These are phyloP conservation scores for Rhizomys pruinosus DNA, from an alignment of 2,113 vertebrate species.

Conservation along the genomic window DNA sequence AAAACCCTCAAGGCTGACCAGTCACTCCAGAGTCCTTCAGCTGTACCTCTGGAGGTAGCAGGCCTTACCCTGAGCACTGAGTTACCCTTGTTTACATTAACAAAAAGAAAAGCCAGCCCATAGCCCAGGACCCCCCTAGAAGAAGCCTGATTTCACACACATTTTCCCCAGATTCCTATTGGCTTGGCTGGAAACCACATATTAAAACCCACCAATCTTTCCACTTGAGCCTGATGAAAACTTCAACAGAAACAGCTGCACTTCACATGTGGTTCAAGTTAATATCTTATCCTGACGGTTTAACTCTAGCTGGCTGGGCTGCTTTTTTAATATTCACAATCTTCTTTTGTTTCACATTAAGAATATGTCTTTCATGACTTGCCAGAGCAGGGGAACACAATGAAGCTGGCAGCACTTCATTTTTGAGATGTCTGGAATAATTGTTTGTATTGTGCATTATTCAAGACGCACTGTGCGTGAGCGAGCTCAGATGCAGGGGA, in stretches of 20 bases:
- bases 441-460: slow-evolving; percentile 76
- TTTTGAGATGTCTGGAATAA: slow-evolving; percentile 82
- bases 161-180: slow-evolving; percentile 88
- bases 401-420: slow-evolving; percentile 84
- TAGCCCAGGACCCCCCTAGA: slow-evolving; percentile 79
- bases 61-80: slow-evolving; percentile 68
- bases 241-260: slow-evolving; percentile 88
- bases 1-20: neutral
- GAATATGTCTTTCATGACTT: slow-evolving; percentile 77
- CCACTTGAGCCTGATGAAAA: slow-evolving; percentile 88
- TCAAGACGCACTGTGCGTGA: slow-evolving; percentile 59
- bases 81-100: slow-evolving; percentile 77
- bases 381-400: slow-evolving; percentile 78
- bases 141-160: slow-evolving; percentile 86
- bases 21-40: neutral
- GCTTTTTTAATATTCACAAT: slow-evolving; percentile 84
- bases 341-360: slow-evolving; percentile 83
- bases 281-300: slow-evolving; percentile 84
- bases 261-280: slow-evolving; percentile 89
- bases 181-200: slow-evolving; percentile 88
- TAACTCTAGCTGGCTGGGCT: slow-evolving; percentile 85
- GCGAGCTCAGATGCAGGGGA: slow-evolving; percentile 73
- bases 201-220: slow-evolving; percentile 92
- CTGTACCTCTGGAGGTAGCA: slow-evolving; percentile 46
- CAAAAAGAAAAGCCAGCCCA: slow-evolving; percentile 75